A percentile compares a stretch with the other conserved stretches of the same genome.
phyloP scores from a whole-genome alignment of 2,113 vertebrate species.

The Gasterosteus aculeatus region DNA sequence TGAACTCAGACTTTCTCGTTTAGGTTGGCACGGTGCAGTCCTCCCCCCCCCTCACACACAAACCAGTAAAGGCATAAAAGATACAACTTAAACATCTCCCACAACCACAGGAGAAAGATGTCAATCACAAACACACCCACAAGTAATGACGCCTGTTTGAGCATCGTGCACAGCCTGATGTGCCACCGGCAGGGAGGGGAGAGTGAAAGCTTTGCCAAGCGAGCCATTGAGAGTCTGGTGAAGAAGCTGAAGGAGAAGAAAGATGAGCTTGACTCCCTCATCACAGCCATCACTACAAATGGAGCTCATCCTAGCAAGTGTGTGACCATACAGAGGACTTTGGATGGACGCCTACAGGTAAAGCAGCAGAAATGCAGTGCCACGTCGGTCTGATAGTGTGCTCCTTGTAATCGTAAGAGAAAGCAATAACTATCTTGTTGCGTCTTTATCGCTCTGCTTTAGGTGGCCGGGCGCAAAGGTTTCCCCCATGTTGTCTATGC shows the following conservation, averaged over 20 bases:
- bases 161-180: constrained; percentile 99
- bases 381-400: neutral
- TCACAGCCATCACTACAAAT: constrained; percentile 97
- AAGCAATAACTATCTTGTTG: neutral
- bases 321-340: constrained; percentile 95
- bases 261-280: constrained; percentile 96
- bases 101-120: constrained; percentile 78
- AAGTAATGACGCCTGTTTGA: constrained; percentile 96
- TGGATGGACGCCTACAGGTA: constrained; percentile 96
- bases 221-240: constrained; percentile 96
- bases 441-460: constrained; percentile 27
- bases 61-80: constrained; percentile 13
- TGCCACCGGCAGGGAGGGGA: constrained; percentile 97
- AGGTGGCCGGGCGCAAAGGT: constrained; percentile 98
- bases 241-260: constrained; percentile 99
- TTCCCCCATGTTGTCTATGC: constrained; percentile 98
- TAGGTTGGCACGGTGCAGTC: constrained; percentile 29
- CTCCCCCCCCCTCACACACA: constrained; percentile 10
- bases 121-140: constrained; percentile 97
- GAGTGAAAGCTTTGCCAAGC: constrained; percentile 96
- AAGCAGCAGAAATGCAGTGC: neutral
- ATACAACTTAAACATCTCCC: constrained; percentile 39
- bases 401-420: neutral
- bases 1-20: constrained; percentile 6
- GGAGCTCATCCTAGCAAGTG: constrained; percentile 98